A percentile compares a stretch with the other conserved stretches of the same genome.
Conservation (phyloP, 2,888 invertebrate genomes). For the Phorcus lineatus region DNA sequence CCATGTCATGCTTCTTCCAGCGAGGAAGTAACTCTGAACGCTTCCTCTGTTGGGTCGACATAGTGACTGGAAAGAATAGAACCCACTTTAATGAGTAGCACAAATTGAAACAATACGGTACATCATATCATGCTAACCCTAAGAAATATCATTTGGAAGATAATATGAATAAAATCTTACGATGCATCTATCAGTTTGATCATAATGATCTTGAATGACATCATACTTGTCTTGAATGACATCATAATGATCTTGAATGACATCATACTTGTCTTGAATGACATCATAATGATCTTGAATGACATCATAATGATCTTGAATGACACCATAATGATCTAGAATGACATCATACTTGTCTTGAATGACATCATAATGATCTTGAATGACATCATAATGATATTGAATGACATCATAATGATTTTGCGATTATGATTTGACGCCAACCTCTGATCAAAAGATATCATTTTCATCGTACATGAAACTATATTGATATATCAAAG, state of each 20-base stretch:
- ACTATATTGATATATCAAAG: too few relatives aligned
- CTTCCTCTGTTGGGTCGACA: constrained; percentile 71
- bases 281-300: neutral
- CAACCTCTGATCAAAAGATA: too few relatives aligned
- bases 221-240: neutral
- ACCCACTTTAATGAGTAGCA: neutral
- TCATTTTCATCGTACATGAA: too few relatives aligned
- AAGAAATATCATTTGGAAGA: too few relatives aligned
- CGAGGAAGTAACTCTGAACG: constrained; percentile 76
- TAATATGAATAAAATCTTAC: too few relatives aligned
- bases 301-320: neutral
- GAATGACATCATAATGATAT: too few relatives aligned
- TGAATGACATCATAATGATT: too few relatives aligned
- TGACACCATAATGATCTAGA: neutral
- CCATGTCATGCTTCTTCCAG: constrained; percentile 77
- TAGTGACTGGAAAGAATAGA: constrained; percentile 71
- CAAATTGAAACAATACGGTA: too few relatives aligned
- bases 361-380: too few relatives aligned
- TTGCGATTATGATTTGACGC: too few relatives aligned
- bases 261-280: neutral
- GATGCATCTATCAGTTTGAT: too few relatives aligned
- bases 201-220: neutral
- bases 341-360: neutral
- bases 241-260: neutral
- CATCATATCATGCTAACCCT: too few relatives aligned